These are phyloP conservation scores for Coregonus ussuriensis DNA, from an alignment of 2,797 vertebrate genomes.

Conservation along the genomic window DNA sequence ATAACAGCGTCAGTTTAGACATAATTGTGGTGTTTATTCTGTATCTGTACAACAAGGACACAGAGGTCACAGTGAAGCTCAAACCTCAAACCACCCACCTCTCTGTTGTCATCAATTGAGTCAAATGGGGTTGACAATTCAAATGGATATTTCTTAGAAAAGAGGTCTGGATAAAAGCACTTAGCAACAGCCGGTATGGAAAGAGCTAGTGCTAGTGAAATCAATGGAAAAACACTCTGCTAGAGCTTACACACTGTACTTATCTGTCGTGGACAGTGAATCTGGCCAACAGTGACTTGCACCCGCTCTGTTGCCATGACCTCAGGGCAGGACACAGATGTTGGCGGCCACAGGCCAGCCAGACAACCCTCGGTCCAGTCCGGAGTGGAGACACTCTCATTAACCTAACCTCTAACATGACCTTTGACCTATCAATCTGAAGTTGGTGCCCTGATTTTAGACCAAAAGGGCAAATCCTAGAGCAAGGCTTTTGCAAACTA, in stretches of 20 bases:
- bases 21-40: conserved; percentile 44
- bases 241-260: conserved; percentile 15
- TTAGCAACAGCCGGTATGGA: conserved; percentile 7
- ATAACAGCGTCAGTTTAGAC: conserved; percentile 49
- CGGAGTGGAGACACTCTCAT: conserved; percentile 3
- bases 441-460: conserved; percentile 4
- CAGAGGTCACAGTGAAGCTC: conserved; percentile 44
- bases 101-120: conserved; percentile 7
- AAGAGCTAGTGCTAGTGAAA: conserved; percentile 33
- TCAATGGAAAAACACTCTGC: conserved; percentile 32
- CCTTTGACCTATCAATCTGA: conserved; percentile 11
- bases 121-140: background rate
- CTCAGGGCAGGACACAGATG: conserved; percentile 16
- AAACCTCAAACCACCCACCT: conserved; percentile 29
- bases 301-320: background rate
- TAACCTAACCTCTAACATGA: conserved; percentile 22
- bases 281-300: conserved; percentile 4
- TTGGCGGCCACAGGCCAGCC: background rate
- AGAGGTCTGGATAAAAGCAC: conserved; percentile 41
- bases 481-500: background rate
- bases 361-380: background rate
- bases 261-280: conserved; percentile 11
- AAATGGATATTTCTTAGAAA: conserved; percentile 7
- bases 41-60: conserved; percentile 39
- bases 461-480: background rate